Percentiles rank a stretch among this genome's conserved stretches.
Conservation (phyloP, 2,797 vertebrate species). For the Petrocephalus schoutedeni region DNA sequence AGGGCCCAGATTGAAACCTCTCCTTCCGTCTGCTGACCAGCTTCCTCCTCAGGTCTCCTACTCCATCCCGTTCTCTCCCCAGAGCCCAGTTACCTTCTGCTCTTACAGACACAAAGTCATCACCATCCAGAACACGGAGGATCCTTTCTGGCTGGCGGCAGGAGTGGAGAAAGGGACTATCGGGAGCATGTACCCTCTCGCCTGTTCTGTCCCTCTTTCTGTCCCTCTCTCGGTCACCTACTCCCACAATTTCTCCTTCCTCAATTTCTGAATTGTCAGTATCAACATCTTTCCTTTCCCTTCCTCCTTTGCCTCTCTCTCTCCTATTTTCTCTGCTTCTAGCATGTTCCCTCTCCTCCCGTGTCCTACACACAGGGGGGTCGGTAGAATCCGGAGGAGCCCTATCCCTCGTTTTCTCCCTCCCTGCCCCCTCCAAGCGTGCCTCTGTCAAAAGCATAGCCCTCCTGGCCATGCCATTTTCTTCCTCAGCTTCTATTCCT, state of each 20-base stretch:
- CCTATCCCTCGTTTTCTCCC: constrained; percentile 43
- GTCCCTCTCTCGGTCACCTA: constrained; percentile 45
- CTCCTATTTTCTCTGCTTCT: constrained; percentile 28
- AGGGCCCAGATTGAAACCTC: constrained; percentile 66
- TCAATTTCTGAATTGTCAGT: constrained; percentile 79
- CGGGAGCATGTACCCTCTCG: constrained; percentile 45
- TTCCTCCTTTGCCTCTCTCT: constrained; percentile 28
- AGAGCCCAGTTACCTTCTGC: constrained; percentile 72
- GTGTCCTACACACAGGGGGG: constrained; percentile 33
- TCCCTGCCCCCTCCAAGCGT: constrained; percentile 25
- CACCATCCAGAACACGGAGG: constrained; percentile 72
- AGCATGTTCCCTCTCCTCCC: constrained; percentile 35
- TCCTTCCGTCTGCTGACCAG: constrained; percentile 78
- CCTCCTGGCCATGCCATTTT: background rate
- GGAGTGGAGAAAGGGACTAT: constrained; percentile 50
- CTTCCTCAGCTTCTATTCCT: constrained; percentile 9
- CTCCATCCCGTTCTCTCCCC: constrained; percentile 38
- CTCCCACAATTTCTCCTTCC: constrained; percentile 84
- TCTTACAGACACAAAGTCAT: constrained; percentile 79
- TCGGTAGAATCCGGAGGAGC: constrained; percentile 62
- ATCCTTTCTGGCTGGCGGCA: constrained; percentile 63
- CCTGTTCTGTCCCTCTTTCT: constrained; percentile 38
- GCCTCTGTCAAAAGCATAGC: constrained; percentile 21
- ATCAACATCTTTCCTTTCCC: constrained; percentile 38
- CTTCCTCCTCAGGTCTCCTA: constrained; percentile 78